A percentile compares a stretch with the other conserved stretches of the same genome.
phyloP scores from a whole-genome alignment of 2,797 vertebrate genomes.

The Enteromius trimaculatus region DNA sequence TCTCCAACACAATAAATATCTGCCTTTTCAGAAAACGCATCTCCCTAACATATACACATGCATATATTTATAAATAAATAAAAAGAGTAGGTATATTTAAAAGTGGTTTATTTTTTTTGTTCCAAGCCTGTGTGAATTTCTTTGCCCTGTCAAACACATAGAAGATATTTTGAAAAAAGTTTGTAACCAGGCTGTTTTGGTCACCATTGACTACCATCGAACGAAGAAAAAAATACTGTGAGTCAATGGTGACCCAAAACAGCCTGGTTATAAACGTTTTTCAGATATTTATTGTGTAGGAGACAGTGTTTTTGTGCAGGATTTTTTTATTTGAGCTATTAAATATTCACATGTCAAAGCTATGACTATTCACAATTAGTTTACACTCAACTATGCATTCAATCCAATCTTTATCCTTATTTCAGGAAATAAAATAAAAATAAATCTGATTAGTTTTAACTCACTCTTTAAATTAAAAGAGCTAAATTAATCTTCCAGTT shows the following conservation, averaged over 20 bases:
- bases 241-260: no score
- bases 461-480: neutral
- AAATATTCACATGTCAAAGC: slow-evolving; percentile 29
- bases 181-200: no score
- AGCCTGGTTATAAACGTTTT: no score
- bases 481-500: neutral
- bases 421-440: neutral
- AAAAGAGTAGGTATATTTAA: neutral
- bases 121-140: no score
- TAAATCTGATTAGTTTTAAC: neutral
- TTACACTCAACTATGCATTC: neutral
- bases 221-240: no score
- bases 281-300: neutral
- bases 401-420: neutral
- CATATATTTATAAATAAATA: neutral
- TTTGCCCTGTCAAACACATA: no score
- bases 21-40: neutral
- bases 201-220: no score
- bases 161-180: no score
- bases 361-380: neutral
- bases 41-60: neutral
- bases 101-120: no score
- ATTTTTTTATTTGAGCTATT: slow-evolving; percentile 22
- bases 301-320: neutral
- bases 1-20: slow-evolving; percentile 9